Base-by-base conservation (phyloP, 37 sponge, comb jelly and placozoan species). In the Dysidea cf. avara region DNA sequence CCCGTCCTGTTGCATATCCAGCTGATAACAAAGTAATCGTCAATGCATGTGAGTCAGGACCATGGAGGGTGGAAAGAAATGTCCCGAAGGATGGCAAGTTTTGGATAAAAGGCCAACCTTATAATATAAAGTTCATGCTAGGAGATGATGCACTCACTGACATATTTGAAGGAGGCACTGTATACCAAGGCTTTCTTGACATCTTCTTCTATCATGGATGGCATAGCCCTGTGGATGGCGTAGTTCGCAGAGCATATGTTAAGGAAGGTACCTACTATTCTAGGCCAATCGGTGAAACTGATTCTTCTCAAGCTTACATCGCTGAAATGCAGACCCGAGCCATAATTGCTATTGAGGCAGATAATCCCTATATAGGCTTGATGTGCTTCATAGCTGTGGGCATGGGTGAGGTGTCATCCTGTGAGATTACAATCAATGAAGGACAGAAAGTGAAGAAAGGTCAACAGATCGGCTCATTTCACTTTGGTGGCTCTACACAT, bases 221-320 rank as follows among this genome's bases (percentile, higher is more conserved):
- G 80, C 80, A 79, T 39, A 79, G 80, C 64, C 80, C 80, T 7
- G 80, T 79, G 25, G 39, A 69, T 30, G 80, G 80, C 24, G 70
- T 22, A 31, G 32, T 79, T 26, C 39, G 48, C 3, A 79, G 61
- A 32, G 35, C 80, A 3, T 70, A 69, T 30, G 43, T 46, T 37
- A 39, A 53, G 3, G 25, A 5, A 13, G 80, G 80, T 11, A 70
- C 53, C 54, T 79, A 79, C 54, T 79, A 79, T 48, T 60, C 64
- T 9, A n/a, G n/a, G n/a, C n/a, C n/a, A n/a, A n/a, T n/a, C n/a
- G n/a, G n/a, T n/a, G 71, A 7, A 4, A 32, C 64, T 14, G 39
- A 29, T 17, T 43, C 63, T 7, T 60, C 79, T 3, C 79, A 78
- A 30, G 70, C 62, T 2, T 78, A 46, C 69, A 39, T 78, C 18